phyloP scores from a whole-genome alignment of 2,888 invertebrate species.

The Zhuqinia jingwanae region DNA sequence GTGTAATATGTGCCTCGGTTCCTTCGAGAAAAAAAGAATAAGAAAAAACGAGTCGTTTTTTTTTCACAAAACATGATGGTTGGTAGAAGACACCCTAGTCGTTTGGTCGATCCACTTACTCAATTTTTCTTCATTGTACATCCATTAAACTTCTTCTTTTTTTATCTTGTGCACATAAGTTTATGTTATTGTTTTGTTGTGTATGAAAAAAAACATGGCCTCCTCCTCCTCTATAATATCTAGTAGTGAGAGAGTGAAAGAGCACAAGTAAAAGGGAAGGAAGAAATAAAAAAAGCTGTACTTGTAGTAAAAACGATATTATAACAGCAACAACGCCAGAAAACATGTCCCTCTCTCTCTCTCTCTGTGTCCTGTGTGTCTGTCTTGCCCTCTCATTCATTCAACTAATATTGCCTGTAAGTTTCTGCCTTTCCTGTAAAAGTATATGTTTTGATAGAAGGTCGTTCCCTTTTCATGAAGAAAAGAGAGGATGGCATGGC shows the following conservation, averaged over 20 bases:
- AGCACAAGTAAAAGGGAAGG: conserved; percentile 24
- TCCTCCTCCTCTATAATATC: not conserved
- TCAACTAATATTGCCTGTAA: too few species aligned
- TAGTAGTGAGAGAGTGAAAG: not conserved
- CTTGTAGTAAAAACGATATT: conserved; percentile 10
- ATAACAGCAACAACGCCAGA: not conserved
- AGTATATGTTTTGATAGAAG: not conserved
- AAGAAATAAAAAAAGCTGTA: conserved; percentile 28
- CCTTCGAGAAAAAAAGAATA: not conserved
- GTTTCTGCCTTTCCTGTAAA: too few species aligned
- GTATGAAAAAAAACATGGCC: conserved; percentile 5
- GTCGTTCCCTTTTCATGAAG: too few species aligned
- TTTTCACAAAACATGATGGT: conserved; percentile 56
- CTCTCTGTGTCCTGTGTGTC: not conserved
- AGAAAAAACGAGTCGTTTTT: not conserved
- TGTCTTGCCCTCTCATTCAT: not conserved
- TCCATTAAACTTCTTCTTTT: conserved; percentile 48
- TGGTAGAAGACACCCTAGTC: conserved; percentile 50
- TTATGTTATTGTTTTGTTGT: conserved; percentile 39
- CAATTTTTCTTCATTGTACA: conserved; percentile 63
- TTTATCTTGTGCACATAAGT: conserved; percentile 36
- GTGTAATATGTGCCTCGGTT: not conserved
- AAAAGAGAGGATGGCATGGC: too few species aligned
- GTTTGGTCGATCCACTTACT: conserved; percentile 72
- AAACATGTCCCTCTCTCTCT: too few species aligned